Conservation (phyloP, 1,140 invertebrate genomes). For the Teleogryllus occipitalis region DNA sequence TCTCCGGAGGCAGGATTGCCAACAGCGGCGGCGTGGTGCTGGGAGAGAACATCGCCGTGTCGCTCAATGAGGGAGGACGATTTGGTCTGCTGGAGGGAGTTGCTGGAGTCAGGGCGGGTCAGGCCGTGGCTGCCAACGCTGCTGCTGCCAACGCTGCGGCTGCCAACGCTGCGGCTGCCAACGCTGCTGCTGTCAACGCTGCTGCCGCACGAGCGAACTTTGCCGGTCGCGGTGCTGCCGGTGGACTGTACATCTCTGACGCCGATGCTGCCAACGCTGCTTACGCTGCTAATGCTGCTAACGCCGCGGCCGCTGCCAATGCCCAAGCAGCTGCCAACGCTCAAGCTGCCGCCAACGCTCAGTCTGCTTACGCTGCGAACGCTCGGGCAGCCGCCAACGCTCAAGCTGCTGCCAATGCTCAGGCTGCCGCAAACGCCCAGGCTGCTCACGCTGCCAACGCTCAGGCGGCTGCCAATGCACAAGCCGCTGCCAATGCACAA, state of each 20-base stretch:
- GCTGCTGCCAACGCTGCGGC: not conserved
- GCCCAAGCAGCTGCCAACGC: not conserved
- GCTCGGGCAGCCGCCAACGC: not conserved
- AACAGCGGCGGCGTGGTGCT: slow-evolving; percentile 22
- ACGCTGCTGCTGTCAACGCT: not conserved
- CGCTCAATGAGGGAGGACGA: not conserved
- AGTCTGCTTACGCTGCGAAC: too few species aligned
- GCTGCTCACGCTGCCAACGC: not conserved
- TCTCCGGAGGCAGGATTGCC: slow-evolving; percentile 27
- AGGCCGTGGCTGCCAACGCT: not conserved
- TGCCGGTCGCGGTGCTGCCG: not conserved
- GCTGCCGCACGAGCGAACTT: not conserved
- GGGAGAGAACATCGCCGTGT: slow-evolving; percentile 13
- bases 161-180: not conserved
- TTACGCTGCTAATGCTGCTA: not conserved
- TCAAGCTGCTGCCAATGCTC: not conserved
- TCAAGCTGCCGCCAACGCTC: not conserved
- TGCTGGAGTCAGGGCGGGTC: not conserved
- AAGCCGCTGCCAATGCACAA: not conserved
- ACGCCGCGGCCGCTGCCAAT: not conserved
- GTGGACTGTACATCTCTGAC: too few species aligned
- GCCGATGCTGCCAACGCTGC: not conserved
- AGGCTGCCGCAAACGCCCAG: not conserved
- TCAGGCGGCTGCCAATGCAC: not conserved
- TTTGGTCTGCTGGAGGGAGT: not conserved